Percentiles rank a stretch among this genome's conserved stretches.
Evolutionary conservation across 2,888 invertebrate genomes (phyloP).

Genomic region (Amitus sp.): DNA sequence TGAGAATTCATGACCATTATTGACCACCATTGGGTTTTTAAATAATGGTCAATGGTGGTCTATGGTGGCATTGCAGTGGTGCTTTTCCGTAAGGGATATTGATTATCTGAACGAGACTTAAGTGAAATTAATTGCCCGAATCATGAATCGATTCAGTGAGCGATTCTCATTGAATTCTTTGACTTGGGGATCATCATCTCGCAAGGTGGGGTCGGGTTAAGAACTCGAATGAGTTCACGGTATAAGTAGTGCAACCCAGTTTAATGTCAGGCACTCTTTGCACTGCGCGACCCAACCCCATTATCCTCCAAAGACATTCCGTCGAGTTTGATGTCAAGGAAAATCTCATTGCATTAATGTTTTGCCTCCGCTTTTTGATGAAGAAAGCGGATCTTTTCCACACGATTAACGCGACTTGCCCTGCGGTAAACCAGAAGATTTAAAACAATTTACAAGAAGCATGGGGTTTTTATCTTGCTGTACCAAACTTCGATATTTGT

Average conservation of each 20-base stretch:
- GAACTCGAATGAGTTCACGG: constrained; percentile 24
- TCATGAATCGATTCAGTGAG: neutral
- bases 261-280: constrained; percentile 50
- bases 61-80: too few relatives aligned
- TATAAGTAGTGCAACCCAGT: constrained; percentile 56
- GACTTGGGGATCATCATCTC: constrained; percentile 37
- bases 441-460: too few relatives aligned
- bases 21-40: too few relatives aligned
- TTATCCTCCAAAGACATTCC: constrained; percentile 18
- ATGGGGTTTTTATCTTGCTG: too few relatives aligned
- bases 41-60: too few relatives aligned
- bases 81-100: too few relatives aligned
- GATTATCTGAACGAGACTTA: neutral
- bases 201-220: constrained; percentile 14
- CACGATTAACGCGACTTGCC: too few relatives aligned
- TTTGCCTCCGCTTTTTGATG: neutral
- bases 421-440: too few relatives aligned
- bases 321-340: constrained; percentile 7
- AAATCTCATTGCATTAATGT: constrained; percentile 7
- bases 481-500: too few relatives aligned
- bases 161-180: constrained; percentile 30
- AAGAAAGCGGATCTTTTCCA: neutral
- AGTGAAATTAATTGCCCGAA: neutral
- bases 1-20: too few relatives aligned
- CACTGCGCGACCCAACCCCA: constrained; percentile 28